Base-by-base conservation (phyloP, 2,797 vertebrate species). In the Trachops cirrhosus region DNA sequence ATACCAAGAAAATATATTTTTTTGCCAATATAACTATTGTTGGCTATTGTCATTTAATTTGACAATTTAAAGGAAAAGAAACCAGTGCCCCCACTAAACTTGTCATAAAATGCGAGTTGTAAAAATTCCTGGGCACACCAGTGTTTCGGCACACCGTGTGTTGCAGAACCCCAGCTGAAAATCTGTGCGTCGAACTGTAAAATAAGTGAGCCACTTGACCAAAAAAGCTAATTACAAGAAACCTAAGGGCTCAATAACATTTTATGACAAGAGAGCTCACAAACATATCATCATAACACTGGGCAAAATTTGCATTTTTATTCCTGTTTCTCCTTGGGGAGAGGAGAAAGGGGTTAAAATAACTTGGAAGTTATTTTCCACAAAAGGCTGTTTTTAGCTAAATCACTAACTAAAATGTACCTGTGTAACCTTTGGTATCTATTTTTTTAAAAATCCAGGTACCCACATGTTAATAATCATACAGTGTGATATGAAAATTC, bases 351-450 rank as follows among this genome's bases (percentile, higher is more conserved):
- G 37, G 3, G 4, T 80, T 88, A 59, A 85, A 96, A 88, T 1
- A 62, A 12, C 4, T 54, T 78, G 19, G 46, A 91, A 89, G 83
- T 29, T 79, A 74, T 84, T 90, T 95, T 71, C 22, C 59, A 48
- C 37, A 37, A 90, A 86, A 88, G 74, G 18, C 0, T 44, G 2
- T 94, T 95, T 95, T 91, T 48, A 77, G 71, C 16, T 80, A 73
- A 90, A 48, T 71, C 86, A 93, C 64, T 73, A 86, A 89, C 68
- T 68, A 86, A 96, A 50, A 82, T 50, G 46, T 78, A 62, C n/a
- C 88, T 80, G 39, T 2, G 2, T 68, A 93, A 87, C 39, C 26
- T 85, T 16, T 85, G 77, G 46, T 57, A 62, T 64, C 74, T 83
- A 6, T 62, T 5, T 10, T 26, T 26, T 64, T 46, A 70, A 62